Evolutionary conservation across 2,888 invertebrate genomes (phyloP), one percentile per base, ranked within the genome.

Genomic region (Harmothoe impar): DNA sequence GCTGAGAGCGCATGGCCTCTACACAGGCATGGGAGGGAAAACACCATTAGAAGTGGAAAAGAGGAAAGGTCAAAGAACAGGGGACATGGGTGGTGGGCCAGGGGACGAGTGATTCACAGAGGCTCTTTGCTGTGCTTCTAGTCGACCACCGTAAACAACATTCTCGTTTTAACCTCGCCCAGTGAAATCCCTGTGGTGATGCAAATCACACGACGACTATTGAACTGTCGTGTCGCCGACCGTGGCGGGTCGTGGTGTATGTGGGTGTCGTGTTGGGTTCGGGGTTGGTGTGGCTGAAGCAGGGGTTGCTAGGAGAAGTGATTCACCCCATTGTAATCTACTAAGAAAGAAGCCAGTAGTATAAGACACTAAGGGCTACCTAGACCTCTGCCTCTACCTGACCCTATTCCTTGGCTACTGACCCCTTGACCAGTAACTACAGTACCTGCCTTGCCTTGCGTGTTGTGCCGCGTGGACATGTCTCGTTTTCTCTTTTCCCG

Each of bases 121-220:
- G 62, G 20, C 23, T 62, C 62, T n/a, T 62, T 20, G 20, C 62
- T 62, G 23, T 15, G 72, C 31, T 29, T 72, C 72, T 72, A 25
- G 29, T 72, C 72, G 25, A 15, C 29, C 1, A 72, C 29, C 72
- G 72, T 72, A 72, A 72, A 72, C 72, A 72, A 72, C 72, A 72
- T 72, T 72, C 29, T 25, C 72, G 72, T 72, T 72, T 72, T 72
- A 72, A 72, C 72, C 72, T 17, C 72, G 31, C 72, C 72, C 72
- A 72, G 12, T 25, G 72, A 72, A 29, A 29, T 29, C 72, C 29
- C 72, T 25, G 31, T 25, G 72, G 72, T 15, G 29, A 72, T 23
- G 29, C 72, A 0, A 29, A 72, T 29, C 72, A 72, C 72, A 72
- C 72, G 72, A 15, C 25, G 29, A 72, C 31, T 72, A 12, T 72